Evolutionary conservation across 2,113 vertebrate genomes (phyloP).

Genomic region (human): DNA sequence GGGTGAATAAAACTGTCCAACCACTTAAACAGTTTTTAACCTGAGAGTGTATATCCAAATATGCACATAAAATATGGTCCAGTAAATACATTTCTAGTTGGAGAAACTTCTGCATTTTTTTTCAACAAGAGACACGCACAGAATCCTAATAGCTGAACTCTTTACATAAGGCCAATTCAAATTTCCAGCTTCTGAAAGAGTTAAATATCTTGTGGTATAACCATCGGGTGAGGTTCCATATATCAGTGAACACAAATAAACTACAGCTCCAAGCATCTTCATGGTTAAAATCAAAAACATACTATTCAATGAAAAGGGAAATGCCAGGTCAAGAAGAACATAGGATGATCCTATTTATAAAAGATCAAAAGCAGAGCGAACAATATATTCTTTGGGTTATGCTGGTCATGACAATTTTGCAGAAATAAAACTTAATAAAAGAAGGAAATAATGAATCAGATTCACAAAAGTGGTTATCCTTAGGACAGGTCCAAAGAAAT

Average conservation of each 20-base stretch:
- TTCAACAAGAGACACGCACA: background rate
- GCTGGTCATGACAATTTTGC: background rate
- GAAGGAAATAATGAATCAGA: background rate
- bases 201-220: background rate
- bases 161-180: background rate
- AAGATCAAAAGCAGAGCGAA: background rate
- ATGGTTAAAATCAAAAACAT: rapidly evolving
- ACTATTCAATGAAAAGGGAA: background rate
- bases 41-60: background rate
- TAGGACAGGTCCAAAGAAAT: too few species aligned
- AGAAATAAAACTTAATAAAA: background rate
- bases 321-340: too few species aligned
- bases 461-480: background rate
- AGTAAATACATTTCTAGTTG: background rate
- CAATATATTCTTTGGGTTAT: too few species aligned
- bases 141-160: rapidly evolving
- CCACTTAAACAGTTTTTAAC: background rate
- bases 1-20: background rate
- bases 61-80: background rate
- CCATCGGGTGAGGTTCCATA: background rate
- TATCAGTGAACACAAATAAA: too few species aligned
- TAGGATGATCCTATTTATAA: background rate
- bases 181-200: background rate
- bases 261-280: background rate
- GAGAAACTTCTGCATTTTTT: background rate